phyloP scores from a whole-genome alignment of 2,797 vertebrate genomes.

The Alfaro cultratus region DNA sequence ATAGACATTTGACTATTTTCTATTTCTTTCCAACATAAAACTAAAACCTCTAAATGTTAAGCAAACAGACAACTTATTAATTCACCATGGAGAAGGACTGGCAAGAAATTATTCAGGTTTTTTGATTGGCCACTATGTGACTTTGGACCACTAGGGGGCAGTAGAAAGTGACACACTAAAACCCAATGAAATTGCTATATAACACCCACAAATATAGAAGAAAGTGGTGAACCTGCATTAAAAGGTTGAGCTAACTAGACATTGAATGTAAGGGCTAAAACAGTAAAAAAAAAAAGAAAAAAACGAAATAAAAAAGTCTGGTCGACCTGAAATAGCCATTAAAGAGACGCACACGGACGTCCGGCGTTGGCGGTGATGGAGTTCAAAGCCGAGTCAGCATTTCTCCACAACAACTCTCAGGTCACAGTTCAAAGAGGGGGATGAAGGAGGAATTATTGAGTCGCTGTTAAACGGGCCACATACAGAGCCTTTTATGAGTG shows the following conservation, averaged over 20 bases:
- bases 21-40: not conserved
- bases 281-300: not conserved
- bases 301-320: not conserved
- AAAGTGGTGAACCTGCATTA: not conserved
- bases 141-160: not conserved
- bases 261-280: not conserved
- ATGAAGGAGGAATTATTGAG: constrained; percentile 26
- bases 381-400: constrained; percentile 5
- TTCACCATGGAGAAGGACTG: not conserved
- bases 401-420: constrained; percentile 10
- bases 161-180: not conserved
- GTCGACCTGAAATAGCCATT: not conserved
- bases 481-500: constrained; percentile 2
- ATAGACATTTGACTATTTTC: not conserved
- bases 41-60: not conserved
- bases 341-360: not conserved
- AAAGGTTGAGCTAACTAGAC: not conserved
- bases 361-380: not conserved
- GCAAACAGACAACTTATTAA: not conserved
- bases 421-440: constrained; percentile 31
- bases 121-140: not conserved
- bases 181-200: not conserved
- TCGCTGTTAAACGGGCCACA: constrained; percentile 25
- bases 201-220: not conserved
- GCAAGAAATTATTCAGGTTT: not conserved